Evolutionary conservation across 2,113 vertebrate species (phyloP).

Genomic region (Steatornis caripensis): DNA sequence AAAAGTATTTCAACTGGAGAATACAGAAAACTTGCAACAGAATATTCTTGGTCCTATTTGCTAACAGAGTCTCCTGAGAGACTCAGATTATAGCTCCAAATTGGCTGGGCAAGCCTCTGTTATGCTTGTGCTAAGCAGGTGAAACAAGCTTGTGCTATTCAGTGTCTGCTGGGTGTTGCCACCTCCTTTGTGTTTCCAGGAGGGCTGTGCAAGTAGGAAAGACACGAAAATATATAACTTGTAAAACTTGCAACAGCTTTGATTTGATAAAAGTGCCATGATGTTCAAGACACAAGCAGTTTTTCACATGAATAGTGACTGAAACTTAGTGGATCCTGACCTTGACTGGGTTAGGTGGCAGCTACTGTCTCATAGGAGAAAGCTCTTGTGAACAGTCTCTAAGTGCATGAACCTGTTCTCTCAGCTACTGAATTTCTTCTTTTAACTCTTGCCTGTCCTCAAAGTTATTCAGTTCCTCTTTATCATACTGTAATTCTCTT

Average conservation of each 20-base stretch:
- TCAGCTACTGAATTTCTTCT: neutral
- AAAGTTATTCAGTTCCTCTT: constrained; percentile 16
- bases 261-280: neutral
- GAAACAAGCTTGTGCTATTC: neutral
- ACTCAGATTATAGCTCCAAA: neutral
- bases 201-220: neutral
- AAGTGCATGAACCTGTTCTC: neutral
- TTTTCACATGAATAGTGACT: neutral
- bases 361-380: neutral
- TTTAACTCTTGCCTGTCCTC: neutral
- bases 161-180: neutral
- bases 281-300: neutral
- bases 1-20: neutral
- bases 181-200: neutral
- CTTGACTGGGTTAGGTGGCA: neutral
- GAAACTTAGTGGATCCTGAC: neutral
- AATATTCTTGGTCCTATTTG: neutral
- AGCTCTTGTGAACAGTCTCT: neutral
- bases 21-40: neutral
- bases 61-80: neutral
- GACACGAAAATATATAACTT: neutral
- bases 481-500: neutral
- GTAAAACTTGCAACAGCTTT: neutral
- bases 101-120: neutral
- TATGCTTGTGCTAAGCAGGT: neutral